Evolutionary conservation across 2,888 invertebrate species (phyloP).

Genomic region (Heliconius ethilla): DNA sequence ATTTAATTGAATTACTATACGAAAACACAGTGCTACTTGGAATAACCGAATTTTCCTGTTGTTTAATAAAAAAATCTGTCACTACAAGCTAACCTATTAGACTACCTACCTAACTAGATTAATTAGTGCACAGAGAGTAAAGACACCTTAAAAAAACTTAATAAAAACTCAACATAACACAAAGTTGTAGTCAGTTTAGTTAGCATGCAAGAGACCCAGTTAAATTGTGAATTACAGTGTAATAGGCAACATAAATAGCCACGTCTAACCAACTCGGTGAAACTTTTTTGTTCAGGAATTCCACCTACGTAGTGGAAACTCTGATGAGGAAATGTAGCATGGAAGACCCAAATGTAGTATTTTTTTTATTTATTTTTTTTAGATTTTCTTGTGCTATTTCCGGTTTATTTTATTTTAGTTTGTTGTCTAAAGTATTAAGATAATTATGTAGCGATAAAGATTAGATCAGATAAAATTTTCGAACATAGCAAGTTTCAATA

Average conservation of each 20-base stretch:
- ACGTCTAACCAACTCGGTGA: slow-evolving; percentile 46
- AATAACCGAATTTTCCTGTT: not conserved
- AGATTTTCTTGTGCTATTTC: not conserved
- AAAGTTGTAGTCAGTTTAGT: slow-evolving; percentile 36
- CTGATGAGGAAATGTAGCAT: not conserved
- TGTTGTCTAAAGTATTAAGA: no score
- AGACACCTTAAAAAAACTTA: slow-evolving; percentile 2
- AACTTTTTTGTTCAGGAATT: slow-evolving; percentile 53
- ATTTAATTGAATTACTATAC: no score
- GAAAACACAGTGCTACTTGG: not conserved
- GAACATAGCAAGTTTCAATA: no score
- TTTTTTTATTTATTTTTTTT: not conserved
- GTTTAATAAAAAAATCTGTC: not conserved
- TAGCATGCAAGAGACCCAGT: slow-evolving; percentile 40
- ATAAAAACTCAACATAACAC: not conserved
- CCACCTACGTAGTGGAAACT: slow-evolving; percentile 47
- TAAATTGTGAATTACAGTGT: slow-evolving; percentile 46
- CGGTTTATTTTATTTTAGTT: no score
- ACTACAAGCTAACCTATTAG: not conserved
- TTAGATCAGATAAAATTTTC: no score
- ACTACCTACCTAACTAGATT: not conserved
- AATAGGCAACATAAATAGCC: slow-evolving; percentile 46
- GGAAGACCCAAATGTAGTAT: not conserved
- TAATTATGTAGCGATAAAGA: no score
- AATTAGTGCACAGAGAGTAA: not conserved